Evolutionary conservation across 2,888 invertebrate species (phyloP).

Genomic region (Terebella lapidaria): DNA sequence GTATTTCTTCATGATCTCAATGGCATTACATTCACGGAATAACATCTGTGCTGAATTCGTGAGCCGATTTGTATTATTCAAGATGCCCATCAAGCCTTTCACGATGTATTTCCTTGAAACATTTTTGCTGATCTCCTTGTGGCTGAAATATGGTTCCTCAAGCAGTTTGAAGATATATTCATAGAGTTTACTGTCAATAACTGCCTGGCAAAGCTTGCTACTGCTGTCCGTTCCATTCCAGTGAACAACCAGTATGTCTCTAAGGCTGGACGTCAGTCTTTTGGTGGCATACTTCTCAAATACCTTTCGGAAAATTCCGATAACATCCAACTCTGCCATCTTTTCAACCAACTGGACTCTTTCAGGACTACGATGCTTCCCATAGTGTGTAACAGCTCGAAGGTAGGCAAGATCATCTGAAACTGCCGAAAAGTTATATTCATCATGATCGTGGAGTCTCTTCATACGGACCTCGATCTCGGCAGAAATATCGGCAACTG

Average conservation of each 20-base stretch:
- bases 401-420: neutral
- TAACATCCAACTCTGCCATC: neutral
- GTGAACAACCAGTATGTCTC: neutral
- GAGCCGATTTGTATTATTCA: slow-evolving; percentile 25
- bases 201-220: neutral
- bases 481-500: too few relatives aligned
- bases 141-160: neutral
- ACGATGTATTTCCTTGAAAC: slow-evolving; percentile 18
- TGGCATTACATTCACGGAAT: slow-evolving; percentile 24
- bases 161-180: slow-evolving; percentile 3
- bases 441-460: neutral
- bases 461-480: neutral
- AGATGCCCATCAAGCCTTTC: slow-evolving; percentile 37
- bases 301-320: neutral
- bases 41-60: slow-evolving; percentile 8
- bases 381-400: neutral
- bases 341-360: neutral
- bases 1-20: slow-evolving; percentile 23
- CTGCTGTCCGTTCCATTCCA: slow-evolving; percentile 10
- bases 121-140: neutral
- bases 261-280: neutral
- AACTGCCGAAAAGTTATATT: neutral
- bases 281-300: neutral
- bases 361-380: neutral
- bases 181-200: neutral